Base-by-base conservation (phyloP, 1,140 invertebrate genomes). In the Drosophila neocordata region DNA sequence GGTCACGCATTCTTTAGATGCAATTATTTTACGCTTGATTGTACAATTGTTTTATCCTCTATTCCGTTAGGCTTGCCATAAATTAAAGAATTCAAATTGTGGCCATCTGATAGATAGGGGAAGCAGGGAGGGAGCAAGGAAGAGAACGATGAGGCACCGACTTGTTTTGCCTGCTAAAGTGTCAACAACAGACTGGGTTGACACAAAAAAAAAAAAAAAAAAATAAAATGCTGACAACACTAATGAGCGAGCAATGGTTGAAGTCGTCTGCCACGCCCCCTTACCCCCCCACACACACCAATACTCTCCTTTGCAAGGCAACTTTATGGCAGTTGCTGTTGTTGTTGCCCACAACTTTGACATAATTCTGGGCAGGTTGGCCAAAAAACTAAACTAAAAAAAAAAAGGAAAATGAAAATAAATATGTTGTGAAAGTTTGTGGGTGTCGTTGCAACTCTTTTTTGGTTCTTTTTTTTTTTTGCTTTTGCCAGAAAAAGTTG, bases 291-390 rank as follows among this genome's bases (percentile, higher is more conserved):
- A 63, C 44, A 22, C 31, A 13, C n/a, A n/a, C n/a, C 12, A 18
- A 35, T 37, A 48, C 6, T 31, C 27, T 31, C 27, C 6, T 31
- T 53, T 68, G 62, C 22, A 48, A 5, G 13, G 51, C 68, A 82
- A 88, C 65, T 87, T 88, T 88, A 73, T 59, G 79, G 74, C 82
- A 71, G 77, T 85, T 85, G 74, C 82, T 81, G 59, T 74, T 53
- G 27, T 41, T 61, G 48, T 44, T 44, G 64, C 52, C 78, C 76
- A 57, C 79, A 88, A 88, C 83, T 88, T 88, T 88, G 83, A 89
- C 83, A 88, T 88, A 88, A 88, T 88, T 88, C 76, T 76, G 83
- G 75, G 80, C 77, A 62, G 66, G 66, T 62, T 73, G 83, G 83
- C 80, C 82, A 78, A 74, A 80, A 74, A 67, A 84, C 71, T 55